A percentile compares a stretch with the other conserved stretches of the same genome.
Evolutionary conservation across 37 sponge, comb jelly and placozoan genomes (phyloP).

Genomic region (Ianthella basta): DNA sequence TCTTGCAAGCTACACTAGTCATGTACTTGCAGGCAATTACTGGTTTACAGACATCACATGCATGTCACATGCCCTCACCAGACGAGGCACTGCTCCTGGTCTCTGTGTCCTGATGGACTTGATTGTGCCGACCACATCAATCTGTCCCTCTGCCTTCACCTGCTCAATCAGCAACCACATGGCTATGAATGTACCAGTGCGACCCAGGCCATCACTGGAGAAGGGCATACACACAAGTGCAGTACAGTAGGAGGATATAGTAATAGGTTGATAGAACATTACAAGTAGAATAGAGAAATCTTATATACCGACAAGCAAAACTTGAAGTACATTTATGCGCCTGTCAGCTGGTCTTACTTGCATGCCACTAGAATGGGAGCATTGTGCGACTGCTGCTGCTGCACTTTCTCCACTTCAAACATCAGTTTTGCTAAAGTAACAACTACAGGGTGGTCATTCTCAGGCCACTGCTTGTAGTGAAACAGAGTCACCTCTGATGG

Average conservation of each 20-base stretch:
- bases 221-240: too few relatives aligned
- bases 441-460: not conserved
- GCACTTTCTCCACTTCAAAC: not conserved
- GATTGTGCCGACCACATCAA: slow-evolving; percentile 31
- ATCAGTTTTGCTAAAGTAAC: not conserved
- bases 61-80: slow-evolving; percentile 22
- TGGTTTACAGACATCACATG: not conserved
- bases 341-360: slow-evolving; percentile 27
- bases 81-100: slow-evolving; percentile 24
- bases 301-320: too few relatives aligned
- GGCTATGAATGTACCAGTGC: slow-evolving; percentile 35
- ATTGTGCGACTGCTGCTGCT: not conserved
- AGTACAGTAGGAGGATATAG: too few relatives aligned
- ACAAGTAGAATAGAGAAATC: too few relatives aligned
- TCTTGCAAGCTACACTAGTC: too few relatives aligned
- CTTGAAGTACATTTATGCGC: not conserved
- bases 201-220: slow-evolving; percentile 41
- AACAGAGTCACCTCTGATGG: slow-evolving; percentile 6
- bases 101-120: slow-evolving; percentile 41
- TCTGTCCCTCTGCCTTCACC: slow-evolving; percentile 38
- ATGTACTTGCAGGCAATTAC: too few relatives aligned
- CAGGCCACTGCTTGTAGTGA: slow-evolving; percentile 10
- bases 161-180: slow-evolving; percentile 37
- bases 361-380: slow-evolving; percentile 17
- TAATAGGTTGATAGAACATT: too few relatives aligned